Percentiles rank a stretch among this genome's conserved stretches.
Conservation (phyloP, 2,113 vertebrate genomes). For the Leucopsar rothschildi region DNA sequence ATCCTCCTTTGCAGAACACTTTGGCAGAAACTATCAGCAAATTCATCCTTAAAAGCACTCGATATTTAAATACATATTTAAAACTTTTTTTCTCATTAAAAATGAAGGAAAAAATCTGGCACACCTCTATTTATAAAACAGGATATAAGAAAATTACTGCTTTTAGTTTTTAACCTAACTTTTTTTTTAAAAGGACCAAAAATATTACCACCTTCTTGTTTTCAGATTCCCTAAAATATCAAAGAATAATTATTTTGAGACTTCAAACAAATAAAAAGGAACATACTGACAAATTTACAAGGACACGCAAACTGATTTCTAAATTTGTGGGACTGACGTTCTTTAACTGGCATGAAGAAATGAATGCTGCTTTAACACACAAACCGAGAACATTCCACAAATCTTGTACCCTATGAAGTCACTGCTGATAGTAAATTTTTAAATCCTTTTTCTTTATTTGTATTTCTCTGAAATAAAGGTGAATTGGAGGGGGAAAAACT, state of each 20-base stretch:
- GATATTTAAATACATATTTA: neutral
- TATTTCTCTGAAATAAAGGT: neutral
- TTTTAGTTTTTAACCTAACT: neutral
- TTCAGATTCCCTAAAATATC: neutral
- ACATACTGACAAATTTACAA: neutral
- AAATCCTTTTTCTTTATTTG: neutral
- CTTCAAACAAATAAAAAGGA: neutral
- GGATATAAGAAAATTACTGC: neutral
- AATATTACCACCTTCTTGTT: neutral
- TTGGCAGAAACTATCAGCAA: neutral
- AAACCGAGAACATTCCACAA: neutral
- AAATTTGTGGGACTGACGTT: neutral
- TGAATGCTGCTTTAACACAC: neutral
- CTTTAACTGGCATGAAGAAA: neutral
- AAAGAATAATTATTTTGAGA: neutral
- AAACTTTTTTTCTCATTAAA: neutral
- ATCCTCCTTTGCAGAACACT: neutral
- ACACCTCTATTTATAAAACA: neutral
- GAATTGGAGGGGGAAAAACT: fast-evolving
- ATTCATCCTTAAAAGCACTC: neutral
- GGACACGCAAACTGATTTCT: neutral
- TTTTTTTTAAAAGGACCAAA: neutral
- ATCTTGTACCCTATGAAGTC: neutral
- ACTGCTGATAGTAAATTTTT: neutral
- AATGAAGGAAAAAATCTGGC: neutral